Evolutionary conservation across 2,797 vertebrate species (phyloP).

Genomic region (Bradypodion ventrale): DNA sequence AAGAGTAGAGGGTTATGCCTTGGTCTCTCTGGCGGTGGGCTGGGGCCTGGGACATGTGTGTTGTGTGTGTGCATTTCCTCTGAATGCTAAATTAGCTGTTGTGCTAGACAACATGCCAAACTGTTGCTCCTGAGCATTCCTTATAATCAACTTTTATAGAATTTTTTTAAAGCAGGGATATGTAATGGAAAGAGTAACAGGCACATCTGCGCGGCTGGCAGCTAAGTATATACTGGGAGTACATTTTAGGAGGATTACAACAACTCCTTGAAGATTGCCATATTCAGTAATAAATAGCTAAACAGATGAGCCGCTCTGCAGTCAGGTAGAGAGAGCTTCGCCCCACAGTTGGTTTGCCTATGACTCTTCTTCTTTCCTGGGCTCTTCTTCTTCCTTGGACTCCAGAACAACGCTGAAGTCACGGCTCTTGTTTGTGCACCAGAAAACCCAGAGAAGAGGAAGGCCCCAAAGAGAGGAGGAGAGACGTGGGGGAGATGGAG

Average conservation of each 20-base stretch:
- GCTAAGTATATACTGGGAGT: neutral
- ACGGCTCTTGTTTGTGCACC: too few relatives aligned
- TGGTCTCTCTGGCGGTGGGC: neutral
- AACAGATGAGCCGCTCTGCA: neutral
- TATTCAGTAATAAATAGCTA: neutral
- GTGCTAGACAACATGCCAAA: neutral
- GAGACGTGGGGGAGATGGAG: too few relatives aligned
- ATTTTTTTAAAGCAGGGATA: neutral
- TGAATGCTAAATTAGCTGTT: neutral
- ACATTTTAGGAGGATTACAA: neutral
- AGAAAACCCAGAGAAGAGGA: too few relatives aligned
- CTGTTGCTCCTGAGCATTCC: neutral
- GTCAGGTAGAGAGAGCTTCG: neutral
- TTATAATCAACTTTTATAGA: neutral
- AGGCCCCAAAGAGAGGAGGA: too few relatives aligned
- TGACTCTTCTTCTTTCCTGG: slow-evolving; percentile 11
- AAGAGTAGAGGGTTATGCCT: neutral
- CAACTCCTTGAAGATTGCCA: neutral
- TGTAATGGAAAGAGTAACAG: neutral
- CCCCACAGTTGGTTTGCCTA: neutral
- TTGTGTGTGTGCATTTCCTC: neutral
- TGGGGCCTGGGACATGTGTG: neutral
- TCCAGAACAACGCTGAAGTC: neutral
- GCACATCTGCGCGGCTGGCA: neutral
- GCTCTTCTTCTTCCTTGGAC: neutral